Conservation (phyloP, 2,113 vertebrate species). For the Myrmecobius fasciatus region DNA sequence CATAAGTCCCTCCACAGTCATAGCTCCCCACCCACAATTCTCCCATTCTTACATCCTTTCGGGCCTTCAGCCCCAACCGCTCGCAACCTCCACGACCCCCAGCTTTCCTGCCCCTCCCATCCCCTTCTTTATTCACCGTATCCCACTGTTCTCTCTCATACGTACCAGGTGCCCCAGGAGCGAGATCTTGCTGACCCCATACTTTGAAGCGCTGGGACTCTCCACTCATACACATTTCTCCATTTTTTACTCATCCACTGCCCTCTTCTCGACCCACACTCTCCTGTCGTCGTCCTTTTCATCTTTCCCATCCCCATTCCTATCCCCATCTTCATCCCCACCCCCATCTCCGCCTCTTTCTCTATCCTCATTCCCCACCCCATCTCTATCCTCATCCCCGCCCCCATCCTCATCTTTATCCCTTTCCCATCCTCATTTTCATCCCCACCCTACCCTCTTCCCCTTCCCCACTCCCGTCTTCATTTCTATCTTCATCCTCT, state of each 20-base stretch:
- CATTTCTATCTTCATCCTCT: too few species aligned
- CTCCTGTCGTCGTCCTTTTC: neutral
- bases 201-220: constrained; percentile 7
- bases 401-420: too few species aligned
- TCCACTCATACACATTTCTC: neutral
- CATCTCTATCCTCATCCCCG: too few species aligned
- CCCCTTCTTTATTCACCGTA: neutral
- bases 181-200: neutral
- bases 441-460: too few species aligned
- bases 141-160: neutral
- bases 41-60: neutral
- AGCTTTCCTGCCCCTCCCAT: neutral
- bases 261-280: neutral
- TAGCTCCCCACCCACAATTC: neutral
- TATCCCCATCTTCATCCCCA: too few species aligned
- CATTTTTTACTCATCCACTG: too few species aligned
- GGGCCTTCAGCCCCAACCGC: neutral
- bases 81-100: too few species aligned
- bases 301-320: neutral
- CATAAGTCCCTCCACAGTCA: neutral
- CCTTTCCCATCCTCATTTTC: too few species aligned
- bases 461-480: accelerated
- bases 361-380: too few species aligned
- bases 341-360: too few species aligned
- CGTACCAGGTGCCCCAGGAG: neutral